These are phyloP conservation scores for Ruditapes philippinarum DNA, from an alignment of 1,140 invertebrate genomes.

Conservation along the genomic window DNA sequence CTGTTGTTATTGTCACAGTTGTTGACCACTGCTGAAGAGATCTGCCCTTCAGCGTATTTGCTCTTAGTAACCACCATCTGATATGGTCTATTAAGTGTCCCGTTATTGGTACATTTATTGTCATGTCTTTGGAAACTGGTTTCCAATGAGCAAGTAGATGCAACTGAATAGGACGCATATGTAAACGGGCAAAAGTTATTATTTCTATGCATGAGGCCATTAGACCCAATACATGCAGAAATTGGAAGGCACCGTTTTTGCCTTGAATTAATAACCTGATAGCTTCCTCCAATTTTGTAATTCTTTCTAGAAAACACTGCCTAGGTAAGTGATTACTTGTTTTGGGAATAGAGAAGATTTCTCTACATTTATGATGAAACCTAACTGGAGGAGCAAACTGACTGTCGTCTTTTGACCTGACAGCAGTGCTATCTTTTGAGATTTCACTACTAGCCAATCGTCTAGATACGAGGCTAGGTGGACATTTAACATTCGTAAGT, in stretches of 20 bases:
- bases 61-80: constrained; percentile 7
- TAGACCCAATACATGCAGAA: constrained; percentile 12
- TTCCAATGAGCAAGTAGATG: constrained; percentile 22
- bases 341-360: not conserved
- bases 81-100: not conserved
- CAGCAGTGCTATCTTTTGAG: not conserved
- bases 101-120: not conserved
- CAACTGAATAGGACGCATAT: constrained; percentile 38
- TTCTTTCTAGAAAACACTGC: constrained; percentile 22
- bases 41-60: not conserved
- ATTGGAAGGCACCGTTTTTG: not conserved
- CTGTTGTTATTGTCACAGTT: not conserved
- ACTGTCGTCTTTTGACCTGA: not conserved
- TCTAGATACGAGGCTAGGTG: constrained; percentile 26
- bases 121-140: not conserved
- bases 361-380: constrained; percentile 1
- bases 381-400: not conserved
- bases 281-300: not conserved
- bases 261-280: not conserved
- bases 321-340: not conserved
- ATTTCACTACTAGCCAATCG: constrained; percentile 33
- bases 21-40: not conserved
- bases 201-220: constrained; percentile 50
- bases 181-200: not conserved
- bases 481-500: constrained; percentile 20